Percentiles rank a stretch among this genome's conserved stretches.
Evolutionary conservation across 2,113 vertebrate genomes (phyloP).

Genomic region (Lepisosteus oculatus): DNA sequence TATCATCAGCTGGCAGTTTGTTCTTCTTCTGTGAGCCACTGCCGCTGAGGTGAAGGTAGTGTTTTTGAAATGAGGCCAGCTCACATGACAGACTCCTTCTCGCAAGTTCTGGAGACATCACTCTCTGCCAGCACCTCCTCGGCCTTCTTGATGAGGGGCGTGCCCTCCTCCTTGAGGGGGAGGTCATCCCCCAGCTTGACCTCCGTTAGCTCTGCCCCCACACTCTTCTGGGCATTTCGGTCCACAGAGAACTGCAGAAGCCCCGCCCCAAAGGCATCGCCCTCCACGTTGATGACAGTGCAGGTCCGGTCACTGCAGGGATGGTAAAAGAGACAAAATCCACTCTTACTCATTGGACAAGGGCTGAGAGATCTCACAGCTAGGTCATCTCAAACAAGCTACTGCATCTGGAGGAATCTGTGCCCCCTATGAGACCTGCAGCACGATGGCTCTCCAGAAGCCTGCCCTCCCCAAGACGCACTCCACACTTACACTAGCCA

Average conservation of each 20-base stretch:
- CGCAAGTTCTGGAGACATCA: background rate
- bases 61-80: background rate
- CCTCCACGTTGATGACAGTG: constrained; percentile 83
- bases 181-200: constrained; percentile 38
- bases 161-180: constrained; percentile 41
- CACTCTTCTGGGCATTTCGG: constrained; percentile 19
- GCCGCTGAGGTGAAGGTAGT: too few relatives aligned
- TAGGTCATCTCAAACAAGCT: too few relatives aligned
- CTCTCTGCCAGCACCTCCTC: background rate
- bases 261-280: constrained; percentile 81
- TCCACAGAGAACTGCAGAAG: constrained; percentile 76
- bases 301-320: constrained; percentile 80
- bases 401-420: too few relatives aligned
- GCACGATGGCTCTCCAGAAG: background rate
- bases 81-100: constrained; percentile 75
- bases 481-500: constrained; percentile 83
- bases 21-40: too few relatives aligned
- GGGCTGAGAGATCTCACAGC: too few relatives aligned
- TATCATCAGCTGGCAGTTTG: too few relatives aligned
- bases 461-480: background rate
- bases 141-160: constrained; percentile 62
- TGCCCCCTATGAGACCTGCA: background rate
- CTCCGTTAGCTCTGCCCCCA: constrained; percentile 45
- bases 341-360: too few relatives aligned
- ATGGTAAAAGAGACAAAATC: background rate